Evolutionary conservation across 2,113 vertebrate species (phyloP).

Genomic region (Alligator mississippiensis): DNA sequence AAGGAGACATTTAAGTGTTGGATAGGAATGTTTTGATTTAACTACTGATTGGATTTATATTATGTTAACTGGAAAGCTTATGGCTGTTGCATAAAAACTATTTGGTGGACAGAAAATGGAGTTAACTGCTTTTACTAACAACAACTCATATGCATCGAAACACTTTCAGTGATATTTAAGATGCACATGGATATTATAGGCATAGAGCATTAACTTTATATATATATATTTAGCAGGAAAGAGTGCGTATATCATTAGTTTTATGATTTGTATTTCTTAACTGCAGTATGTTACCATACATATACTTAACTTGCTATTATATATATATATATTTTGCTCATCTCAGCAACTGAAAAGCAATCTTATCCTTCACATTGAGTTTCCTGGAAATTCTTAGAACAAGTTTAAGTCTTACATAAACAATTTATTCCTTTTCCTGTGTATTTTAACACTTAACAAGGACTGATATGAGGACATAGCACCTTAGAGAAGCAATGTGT

Average conservation of each 20-base stretch:
- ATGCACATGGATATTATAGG: neutral
- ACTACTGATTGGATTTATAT: neutral
- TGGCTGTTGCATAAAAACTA: neutral
- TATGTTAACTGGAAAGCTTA: neutral
- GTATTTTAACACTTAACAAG: conserved; percentile 32
- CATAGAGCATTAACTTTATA: neutral
- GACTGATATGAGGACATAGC: conserved; percentile 7
- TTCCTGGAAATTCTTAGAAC: conserved; percentile 50
- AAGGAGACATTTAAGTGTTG: neutral
- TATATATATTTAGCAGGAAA: neutral
- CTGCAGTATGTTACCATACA: neutral
- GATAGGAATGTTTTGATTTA: neutral
- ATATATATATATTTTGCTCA: neutral
- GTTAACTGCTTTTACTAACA: conserved; percentile 20
- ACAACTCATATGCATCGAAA: neutral
- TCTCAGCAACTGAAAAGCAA: conserved; percentile 38
- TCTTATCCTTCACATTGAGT: conserved; percentile 22
- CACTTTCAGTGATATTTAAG: neutral
- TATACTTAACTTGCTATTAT: neutral
- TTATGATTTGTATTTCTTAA: neutral
- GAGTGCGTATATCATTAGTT: neutral
- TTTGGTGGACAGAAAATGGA: neutral
- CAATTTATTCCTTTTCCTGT: conserved; percentile 61
- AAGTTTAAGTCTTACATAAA: conserved; percentile 49
- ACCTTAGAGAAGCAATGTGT: conserved; percentile 40